phyloP scores from a whole-genome alignment of 1,140 invertebrate genomes.

The Tigriopus japonicus region DNA sequence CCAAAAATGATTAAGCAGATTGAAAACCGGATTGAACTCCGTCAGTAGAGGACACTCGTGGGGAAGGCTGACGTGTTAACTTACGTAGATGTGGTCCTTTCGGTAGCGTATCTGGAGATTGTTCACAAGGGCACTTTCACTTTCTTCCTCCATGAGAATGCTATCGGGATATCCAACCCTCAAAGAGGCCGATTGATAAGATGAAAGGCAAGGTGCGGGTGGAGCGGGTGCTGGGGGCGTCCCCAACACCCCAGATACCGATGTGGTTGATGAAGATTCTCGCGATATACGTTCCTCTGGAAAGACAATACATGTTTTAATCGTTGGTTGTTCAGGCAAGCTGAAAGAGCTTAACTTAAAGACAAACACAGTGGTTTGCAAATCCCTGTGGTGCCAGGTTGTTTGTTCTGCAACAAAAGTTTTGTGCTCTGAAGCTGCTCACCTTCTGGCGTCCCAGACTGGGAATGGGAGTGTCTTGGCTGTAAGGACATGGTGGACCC shows the following conservation, averaged over 20 bases:
- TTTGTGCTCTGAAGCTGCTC: no score
- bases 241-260: neutral
- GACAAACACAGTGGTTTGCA: no score
- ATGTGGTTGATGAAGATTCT: neutral
- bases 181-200: neutral
- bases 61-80: conserved; percentile 20
- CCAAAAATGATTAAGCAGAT: no score
- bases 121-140: conserved; percentile 50
- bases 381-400: no score
- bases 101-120: conserved; percentile 55
- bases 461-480: no score
- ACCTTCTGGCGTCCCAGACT: no score
- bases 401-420: no score
- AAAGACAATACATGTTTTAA: neutral
- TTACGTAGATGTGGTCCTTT: conserved; percentile 55
- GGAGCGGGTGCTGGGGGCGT: neutral
- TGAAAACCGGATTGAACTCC: no score
- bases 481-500: no score
- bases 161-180: neutral
- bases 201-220: neutral
- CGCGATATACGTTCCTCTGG: neutral
- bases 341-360: no score
- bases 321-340: no score
- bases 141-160: conserved; percentile 23
- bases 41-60: neutral